phyloP scores from a whole-genome alignment of 2,888 invertebrate species.

The Petrolisthes cinctipes region DNA sequence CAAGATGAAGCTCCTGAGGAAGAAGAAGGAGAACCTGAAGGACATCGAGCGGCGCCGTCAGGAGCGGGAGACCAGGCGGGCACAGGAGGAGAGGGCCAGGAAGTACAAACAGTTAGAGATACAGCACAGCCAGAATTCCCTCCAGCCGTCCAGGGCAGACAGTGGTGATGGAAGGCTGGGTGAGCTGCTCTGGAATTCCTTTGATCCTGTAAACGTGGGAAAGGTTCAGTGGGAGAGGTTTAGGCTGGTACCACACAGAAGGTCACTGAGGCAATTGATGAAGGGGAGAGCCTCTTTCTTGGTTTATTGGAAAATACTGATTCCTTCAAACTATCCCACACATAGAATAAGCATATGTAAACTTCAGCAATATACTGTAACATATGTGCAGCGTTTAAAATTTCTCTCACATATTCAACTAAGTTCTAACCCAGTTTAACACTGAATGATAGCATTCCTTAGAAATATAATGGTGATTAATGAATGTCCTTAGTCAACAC shows the following conservation, averaged over 20 bases:
- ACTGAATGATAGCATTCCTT: too few relatives aligned
- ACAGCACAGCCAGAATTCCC: conserved; percentile 55
- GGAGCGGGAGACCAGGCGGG: conserved; percentile 40
- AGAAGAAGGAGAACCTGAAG: conserved; percentile 63
- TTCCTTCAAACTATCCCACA: too few relatives aligned
- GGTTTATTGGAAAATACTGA: too few relatives aligned
- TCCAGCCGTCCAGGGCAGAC: conserved; percentile 49
- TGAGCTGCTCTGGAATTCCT: neutral
- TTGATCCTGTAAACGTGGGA: neutral
- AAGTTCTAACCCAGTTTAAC: too few relatives aligned
- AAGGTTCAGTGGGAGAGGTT: neutral
- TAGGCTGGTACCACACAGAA: neutral
- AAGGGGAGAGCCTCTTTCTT: too few relatives aligned
- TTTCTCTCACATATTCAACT: too few relatives aligned
- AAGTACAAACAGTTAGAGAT: conserved; percentile 60
- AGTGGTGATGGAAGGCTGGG: conserved; percentile 41
- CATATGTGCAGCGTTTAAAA: too few relatives aligned
- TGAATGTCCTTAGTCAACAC: too few relatives aligned
- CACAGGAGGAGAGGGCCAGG: conserved; percentile 55
- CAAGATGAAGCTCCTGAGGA: conserved; percentile 64
- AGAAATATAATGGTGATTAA: too few relatives aligned
- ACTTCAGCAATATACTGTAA: too few relatives aligned
- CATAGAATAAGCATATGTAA: too few relatives aligned
- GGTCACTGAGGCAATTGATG: too few relatives aligned
- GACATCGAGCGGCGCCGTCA: conserved; percentile 59